These are phyloP conservation scores for Xanthorhoe spadicearia DNA, from an alignment of 2,888 invertebrate genomes.

Conservation along the genomic window DNA sequence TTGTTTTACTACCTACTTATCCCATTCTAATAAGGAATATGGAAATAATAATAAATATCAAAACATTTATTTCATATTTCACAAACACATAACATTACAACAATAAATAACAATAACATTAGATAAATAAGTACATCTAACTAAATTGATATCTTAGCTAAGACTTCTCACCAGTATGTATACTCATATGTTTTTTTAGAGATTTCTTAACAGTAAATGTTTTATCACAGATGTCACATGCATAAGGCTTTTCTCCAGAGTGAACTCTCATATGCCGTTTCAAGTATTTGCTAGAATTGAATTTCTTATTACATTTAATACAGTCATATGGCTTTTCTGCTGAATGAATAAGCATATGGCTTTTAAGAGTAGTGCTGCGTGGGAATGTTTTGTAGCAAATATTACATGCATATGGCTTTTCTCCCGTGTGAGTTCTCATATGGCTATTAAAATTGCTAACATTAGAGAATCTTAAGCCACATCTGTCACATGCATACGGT, in stretches of 20 bases:
- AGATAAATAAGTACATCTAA: neutral
- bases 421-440: slow-evolving; percentile 33
- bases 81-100: neutral
- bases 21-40: neutral
- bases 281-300: slow-evolving; percentile 31
- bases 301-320: slow-evolving; percentile 32
- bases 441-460: slow-evolving; percentile 30
- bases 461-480: slow-evolving; percentile 32
- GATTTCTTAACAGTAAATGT: slow-evolving; percentile 34
- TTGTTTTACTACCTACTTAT: too few species aligned
- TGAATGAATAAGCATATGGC: slow-evolving; percentile 32
- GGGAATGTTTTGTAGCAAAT: slow-evolving; percentile 32
- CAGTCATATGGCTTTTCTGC: slow-evolving; percentile 32
- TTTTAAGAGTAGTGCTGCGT: slow-evolving; percentile 32
- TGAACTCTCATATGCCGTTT: slow-evolving; percentile 34
- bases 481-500: slow-evolving; percentile 35
- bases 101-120: neutral
- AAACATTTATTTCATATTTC: neutral
- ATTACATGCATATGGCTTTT: slow-evolving; percentile 29
- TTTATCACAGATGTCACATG: slow-evolving; percentile 35
- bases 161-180: slow-evolving; percentile 29
- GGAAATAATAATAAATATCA: neutral
- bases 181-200: slow-evolving; percentile 30
- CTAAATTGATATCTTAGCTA: neutral
- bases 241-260: slow-evolving; percentile 28